Conservation (phyloP, 2,797 vertebrate genomes). For the Sebastes trivittatus region DNA sequence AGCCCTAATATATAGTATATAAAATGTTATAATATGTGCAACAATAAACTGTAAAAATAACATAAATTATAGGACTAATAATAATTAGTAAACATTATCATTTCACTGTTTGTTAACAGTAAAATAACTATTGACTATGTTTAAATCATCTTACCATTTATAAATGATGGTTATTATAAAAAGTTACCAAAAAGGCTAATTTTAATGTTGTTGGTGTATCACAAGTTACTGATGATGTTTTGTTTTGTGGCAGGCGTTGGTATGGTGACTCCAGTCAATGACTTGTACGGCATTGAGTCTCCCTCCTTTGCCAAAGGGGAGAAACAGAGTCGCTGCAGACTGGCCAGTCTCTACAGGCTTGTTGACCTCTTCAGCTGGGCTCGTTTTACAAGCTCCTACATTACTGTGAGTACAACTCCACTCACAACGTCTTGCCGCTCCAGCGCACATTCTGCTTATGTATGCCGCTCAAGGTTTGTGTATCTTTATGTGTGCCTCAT, state of each 20-base stretch:
- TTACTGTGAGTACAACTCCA: conserved; percentile 89
- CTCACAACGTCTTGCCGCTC: conserved; percentile 23
- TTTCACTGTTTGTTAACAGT: too few relatives aligned
- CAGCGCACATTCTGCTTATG: conserved; percentile 44
- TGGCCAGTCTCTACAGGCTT: conserved; percentile 93
- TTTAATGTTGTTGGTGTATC: background rate
- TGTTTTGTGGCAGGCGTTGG: conserved; percentile 83
- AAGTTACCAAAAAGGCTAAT: background rate
- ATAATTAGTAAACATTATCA: too few relatives aligned
- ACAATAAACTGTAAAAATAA: too few relatives aligned
- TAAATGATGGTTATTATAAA: too few relatives aligned
- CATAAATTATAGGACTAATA: too few relatives aligned
- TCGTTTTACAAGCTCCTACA: conserved; percentile 91
- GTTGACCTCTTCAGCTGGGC: conserved; percentile 94
- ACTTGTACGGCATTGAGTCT: conserved; percentile 89
- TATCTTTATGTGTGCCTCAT: conserved; percentile 20
- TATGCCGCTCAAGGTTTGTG: conserved; percentile 45
- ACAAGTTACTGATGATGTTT: conserved; percentile 5
- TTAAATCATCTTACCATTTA: too few relatives aligned
- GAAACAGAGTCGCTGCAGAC: conserved; percentile 91
- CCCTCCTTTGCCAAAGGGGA: conserved; percentile 91
- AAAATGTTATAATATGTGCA: too few relatives aligned
- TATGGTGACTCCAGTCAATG: conserved; percentile 92
- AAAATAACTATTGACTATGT: too few relatives aligned
- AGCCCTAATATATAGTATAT: too few relatives aligned